Conservation (phyloP, 2,797 vertebrate species). For the Strix occidentalis region DNA sequence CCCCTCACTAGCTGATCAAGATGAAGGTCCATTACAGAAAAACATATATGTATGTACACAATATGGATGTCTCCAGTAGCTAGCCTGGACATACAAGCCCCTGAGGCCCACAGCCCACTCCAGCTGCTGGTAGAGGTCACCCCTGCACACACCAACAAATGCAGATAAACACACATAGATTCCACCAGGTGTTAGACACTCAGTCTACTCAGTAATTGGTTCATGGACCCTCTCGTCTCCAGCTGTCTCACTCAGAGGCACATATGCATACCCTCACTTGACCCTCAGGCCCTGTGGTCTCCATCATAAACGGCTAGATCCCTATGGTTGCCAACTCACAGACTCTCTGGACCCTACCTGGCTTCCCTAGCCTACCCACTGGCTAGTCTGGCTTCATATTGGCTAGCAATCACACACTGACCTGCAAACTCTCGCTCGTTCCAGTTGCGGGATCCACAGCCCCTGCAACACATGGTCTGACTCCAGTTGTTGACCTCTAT, state of each 20-base stretch:
- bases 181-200: background rate
- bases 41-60: rapidly evolving
- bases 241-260: background rate
- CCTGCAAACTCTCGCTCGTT: background rate
- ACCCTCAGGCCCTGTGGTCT: background rate
- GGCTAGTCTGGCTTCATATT: background rate
- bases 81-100: background rate
- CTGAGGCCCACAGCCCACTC: background rate
- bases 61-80: background rate
- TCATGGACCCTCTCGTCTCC: background rate
- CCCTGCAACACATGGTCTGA: rapidly evolving
- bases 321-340: background rate
- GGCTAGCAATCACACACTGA: background rate
- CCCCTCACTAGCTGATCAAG: background rate
- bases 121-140: background rate
- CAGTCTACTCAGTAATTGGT: background rate
- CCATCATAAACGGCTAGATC: background rate
- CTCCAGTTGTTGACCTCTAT: background rate
- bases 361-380: background rate
- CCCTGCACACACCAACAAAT: background rate
- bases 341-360: background rate
- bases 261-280: background rate
- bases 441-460: background rate
- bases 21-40: background rate
- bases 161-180: background rate